These are phyloP conservation scores for Cebuella pygmaea DNA, from an alignment of 2,797 vertebrate genomes.

Conservation along the genomic window DNA sequence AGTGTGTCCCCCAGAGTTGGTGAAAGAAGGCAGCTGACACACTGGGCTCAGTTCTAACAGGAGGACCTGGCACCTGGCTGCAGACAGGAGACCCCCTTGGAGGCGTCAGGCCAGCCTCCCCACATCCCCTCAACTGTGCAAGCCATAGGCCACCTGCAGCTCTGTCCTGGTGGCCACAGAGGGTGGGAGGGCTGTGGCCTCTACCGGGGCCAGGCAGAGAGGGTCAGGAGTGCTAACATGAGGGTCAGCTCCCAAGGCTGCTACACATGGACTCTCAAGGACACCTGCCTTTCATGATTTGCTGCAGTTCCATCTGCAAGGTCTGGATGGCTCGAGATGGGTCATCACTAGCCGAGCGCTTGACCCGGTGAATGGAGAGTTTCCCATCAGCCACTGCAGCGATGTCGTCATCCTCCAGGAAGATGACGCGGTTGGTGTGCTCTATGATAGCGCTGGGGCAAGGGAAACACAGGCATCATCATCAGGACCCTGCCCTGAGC, in stretches of 20 bases:
- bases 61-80: background rate
- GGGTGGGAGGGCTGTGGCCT: background rate
- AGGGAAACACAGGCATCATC: background rate
- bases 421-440: constrained; percentile 97
- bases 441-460: constrained; percentile 94
- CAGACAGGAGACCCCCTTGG: background rate
- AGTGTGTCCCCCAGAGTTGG: background rate
- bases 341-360: constrained; percentile 91
- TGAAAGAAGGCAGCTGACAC: background rate
- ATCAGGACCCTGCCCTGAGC: accelerated
- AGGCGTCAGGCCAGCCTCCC: background rate
- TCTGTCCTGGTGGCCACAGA: background rate
- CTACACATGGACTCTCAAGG: background rate
- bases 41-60: background rate
- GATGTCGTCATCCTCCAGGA: constrained; percentile 95
- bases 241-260: too few species aligned
- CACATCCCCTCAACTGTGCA: background rate
- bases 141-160: background rate
- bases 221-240: background rate
- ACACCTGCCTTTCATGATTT: constrained; percentile 97
- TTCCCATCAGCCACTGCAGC: constrained; percentile 91
- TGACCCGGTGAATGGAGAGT: constrained; percentile 94
- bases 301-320: constrained; percentile 96
- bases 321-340: constrained; percentile 95
- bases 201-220: too few species aligned